Base-by-base conservation (phyloP, 2,888 invertebrate genomes). In the Diaperis boleti region DNA sequence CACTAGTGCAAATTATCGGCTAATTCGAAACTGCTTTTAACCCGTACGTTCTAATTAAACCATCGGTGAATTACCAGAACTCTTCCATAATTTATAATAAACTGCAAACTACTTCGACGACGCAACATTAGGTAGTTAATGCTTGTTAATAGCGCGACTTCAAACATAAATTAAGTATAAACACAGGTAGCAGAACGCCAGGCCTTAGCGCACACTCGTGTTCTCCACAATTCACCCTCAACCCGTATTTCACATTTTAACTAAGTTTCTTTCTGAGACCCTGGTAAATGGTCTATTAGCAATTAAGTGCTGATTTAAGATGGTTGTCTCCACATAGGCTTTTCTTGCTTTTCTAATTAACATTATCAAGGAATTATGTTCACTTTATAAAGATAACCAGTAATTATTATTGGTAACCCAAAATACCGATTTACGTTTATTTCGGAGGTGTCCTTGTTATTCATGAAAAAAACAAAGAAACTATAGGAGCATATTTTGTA, bases 61-160 rank as follows among this genome's bases (percentile, higher is more conserved):
- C 52, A 11, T 52, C 26, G n/a, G 35, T 17, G 18, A 49, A 49
- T 11, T 20, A 33, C 33, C 37, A 37, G 37, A 39, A 26, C 52
- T 52, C 37, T 18, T 22, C 49, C 52, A 47, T 52, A 54, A 29
- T 42, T 54, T 31, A 54, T 54, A 42, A 72, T 71, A 69, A 68
- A 72, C 72, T 73, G 74, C 70, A 72, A 52, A 73, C 71, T 71
- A 69, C 61, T 62, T 56, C 60, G 67, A 67, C 71, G 76, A 75
- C 76, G 74, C 70, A 77, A 74, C 73, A 76, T 76, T 76, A 74
- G 75, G 74, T 70, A 70, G 72, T 76, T 77, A 78, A 77, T 76
- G 77, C 76, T 73, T 74, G 77, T 75, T 77, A 77, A 77, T 75
- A 74, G 76, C 76, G 68, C 66, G 74, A 77, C 74, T 76, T 76